Evolutionary conservation across 1,140 invertebrate genomes (phyloP).

Genomic region (Drosophila pruinosa): DNA sequence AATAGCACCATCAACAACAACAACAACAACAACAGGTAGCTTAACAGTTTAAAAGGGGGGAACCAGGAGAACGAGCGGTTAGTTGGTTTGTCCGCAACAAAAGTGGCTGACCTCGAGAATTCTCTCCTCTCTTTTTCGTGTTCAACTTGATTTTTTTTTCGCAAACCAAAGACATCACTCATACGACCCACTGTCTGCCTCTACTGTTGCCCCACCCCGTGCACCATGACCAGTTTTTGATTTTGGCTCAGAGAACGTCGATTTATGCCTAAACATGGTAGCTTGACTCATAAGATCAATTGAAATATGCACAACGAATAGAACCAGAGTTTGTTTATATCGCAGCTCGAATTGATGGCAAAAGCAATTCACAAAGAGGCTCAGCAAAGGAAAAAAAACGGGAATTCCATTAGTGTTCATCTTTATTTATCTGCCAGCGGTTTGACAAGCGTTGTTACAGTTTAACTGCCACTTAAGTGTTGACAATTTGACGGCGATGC

Average conservation of each 20-base stretch:
- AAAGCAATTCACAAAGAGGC: neutral
- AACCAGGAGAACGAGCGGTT: neutral
- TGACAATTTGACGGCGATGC: neutral
- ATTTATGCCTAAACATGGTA: slow-evolving; percentile 64
- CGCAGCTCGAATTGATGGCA: slow-evolving; percentile 1
- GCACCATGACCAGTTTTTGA: slow-evolving; percentile 1
- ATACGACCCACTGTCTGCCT: slow-evolving; percentile 35
- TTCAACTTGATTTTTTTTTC: neutral
- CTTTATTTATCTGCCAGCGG: slow-evolving; percentile 8
- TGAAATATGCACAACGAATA: slow-evolving; percentile 27
- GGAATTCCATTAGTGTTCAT: slow-evolving; percentile 27
- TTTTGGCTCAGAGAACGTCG: slow-evolving; percentile 36
- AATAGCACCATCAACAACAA: slow-evolving; percentile 47
- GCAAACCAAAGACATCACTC: slow-evolving; percentile 54
- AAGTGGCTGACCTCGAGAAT: slow-evolving; percentile 74
- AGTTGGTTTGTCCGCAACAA: slow-evolving; percentile 32
- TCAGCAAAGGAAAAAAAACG: slow-evolving; percentile 4
- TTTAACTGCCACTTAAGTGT: slow-evolving; percentile 1
- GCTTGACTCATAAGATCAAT: slow-evolving; percentile 42
- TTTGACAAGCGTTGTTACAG: slow-evolving; percentile 12
- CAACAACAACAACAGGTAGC: slow-evolving; percentile 21
- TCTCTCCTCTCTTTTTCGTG: slow-evolving; percentile 28
- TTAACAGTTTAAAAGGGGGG: slow-evolving; percentile 8
- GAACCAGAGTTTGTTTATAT: slow-evolving; percentile 12
- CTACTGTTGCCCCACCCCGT: slow-evolving; percentile 7